phyloP scores from a whole-genome alignment of 2,888 invertebrate genomes.

The Salpingus planirostris region DNA sequence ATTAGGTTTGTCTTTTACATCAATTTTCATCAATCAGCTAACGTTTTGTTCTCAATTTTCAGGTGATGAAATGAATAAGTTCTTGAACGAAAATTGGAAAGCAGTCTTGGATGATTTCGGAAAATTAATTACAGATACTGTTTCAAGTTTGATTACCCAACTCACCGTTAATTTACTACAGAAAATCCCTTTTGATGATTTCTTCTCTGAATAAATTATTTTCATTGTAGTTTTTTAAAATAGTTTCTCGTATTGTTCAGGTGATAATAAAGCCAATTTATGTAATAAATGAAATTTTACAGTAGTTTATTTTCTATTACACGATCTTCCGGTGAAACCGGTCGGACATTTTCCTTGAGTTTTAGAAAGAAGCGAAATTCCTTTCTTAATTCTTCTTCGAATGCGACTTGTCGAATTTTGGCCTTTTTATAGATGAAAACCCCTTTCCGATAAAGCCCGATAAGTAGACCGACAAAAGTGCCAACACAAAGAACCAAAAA shows the following conservation, averaged over 20 bases:
- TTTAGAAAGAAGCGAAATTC: slow-evolving; percentile 64
- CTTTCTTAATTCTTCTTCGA: slow-evolving; percentile 56
- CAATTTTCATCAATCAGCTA: not conserved
- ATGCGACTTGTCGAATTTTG: no score
- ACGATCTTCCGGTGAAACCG: slow-evolving; percentile 36
- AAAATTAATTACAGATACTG: slow-evolving; percentile 7
- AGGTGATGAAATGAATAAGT: slow-evolving; percentile 32
- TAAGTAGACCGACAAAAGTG: slow-evolving; percentile 52
- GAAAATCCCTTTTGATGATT: slow-evolving; percentile 17
- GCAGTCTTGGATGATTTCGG: slow-evolving; percentile 27
- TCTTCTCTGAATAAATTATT: slow-evolving; percentile 14
- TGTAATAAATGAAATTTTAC: slow-evolving; percentile 1
- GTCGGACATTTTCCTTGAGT: slow-evolving; percentile 62
- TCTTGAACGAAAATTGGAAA: slow-evolving; percentile 31
- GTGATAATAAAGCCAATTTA: slow-evolving; percentile 1
- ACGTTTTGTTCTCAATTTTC: slow-evolving; percentile 5
- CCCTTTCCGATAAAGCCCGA: no score
- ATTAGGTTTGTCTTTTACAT: slow-evolving; percentile 20
- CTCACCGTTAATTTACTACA: slow-evolving; percentile 17
- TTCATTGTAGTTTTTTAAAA: not conserved
- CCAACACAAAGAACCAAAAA: slow-evolving; percentile 68
- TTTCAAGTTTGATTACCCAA: slow-evolving; percentile 6
- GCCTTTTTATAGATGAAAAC: slow-evolving; percentile 32
- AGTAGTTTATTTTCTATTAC: not conserved
- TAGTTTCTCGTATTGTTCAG: no score